These are phyloP conservation scores for Pongo pygmaeus DNA, from an alignment of 2,113 vertebrate species.

Conservation along the genomic window DNA sequence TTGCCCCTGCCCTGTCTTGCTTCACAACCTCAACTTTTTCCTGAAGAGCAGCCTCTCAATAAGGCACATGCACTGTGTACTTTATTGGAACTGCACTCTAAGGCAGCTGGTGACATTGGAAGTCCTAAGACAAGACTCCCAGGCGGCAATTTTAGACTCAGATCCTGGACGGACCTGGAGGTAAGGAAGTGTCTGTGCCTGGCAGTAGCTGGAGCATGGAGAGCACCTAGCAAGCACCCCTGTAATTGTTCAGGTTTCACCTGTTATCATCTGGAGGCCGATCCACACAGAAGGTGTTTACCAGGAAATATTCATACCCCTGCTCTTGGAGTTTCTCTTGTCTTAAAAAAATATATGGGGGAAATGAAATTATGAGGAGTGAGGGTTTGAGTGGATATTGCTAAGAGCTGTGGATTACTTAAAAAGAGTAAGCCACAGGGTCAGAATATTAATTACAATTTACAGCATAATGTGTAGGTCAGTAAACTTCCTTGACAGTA, in stretches of 20 bases:
- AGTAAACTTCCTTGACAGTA: not conserved
- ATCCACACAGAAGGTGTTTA: not conserved
- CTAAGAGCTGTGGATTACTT: not conserved
- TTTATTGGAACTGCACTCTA: fast-evolving
- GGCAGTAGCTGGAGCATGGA: not conserved
- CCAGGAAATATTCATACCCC: too few species aligned
- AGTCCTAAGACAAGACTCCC: not conserved
- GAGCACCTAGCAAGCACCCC: fast-evolving
- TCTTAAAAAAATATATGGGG: not conserved
- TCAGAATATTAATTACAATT: too few species aligned
- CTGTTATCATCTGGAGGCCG: too few species aligned
- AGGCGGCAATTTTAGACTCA: fast-evolving
- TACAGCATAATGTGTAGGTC: not conserved
- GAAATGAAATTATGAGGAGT: not conserved
- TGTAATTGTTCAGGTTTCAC: fast-evolving
- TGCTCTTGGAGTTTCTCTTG: too few species aligned
- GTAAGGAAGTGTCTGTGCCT: fast-evolving
- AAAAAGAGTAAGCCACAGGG: not conserved
- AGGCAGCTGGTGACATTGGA: not conserved
- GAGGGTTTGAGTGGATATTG: not conserved
- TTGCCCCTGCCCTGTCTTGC: fast-evolving
- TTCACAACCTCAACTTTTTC: too few species aligned
- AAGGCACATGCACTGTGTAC: fast-evolving
- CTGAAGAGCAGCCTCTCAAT: fast-evolving
- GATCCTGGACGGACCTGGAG: too few species aligned